Base-by-base conservation (phyloP, 2,113 vertebrate species). In the Leptosomus discolor region DNA sequence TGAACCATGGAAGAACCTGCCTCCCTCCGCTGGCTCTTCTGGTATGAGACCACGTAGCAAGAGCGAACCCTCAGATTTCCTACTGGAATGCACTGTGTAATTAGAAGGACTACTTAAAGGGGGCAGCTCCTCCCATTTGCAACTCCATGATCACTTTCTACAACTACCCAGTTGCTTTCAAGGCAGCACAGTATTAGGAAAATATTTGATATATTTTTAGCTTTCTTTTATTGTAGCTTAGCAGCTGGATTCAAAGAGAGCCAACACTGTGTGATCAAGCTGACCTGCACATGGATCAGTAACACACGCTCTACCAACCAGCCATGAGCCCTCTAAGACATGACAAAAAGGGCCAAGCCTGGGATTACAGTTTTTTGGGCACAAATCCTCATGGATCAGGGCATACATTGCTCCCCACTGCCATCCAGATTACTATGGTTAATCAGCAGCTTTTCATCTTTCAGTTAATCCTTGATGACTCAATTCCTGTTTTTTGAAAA, bases 191-290 rank as follows among this genome's bases (percentile, higher is more conserved):
- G 77, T 54, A 87, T 76, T 87, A 91, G 96, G 96, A 96, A 96
- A 97, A 85, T 95, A 97, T 95, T 15, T 92, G 61, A 76, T 90
- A 26, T 94, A 96, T 97, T 95, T 97, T 96, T 96, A 97, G 94
- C 91, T 96, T 95, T 93, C 92, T 73, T 82, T 93, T 95, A 95
- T 90, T 94, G 87, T 79, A 94, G 84, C 45, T 91, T 88, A 96
- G 92, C 73, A 96, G 96, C 50, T 96, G 89, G 89, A 97, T 89
- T 79, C 69, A 82, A 75, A 92, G 88, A 74, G 15, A 84, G 86
- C 39, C 91, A 92, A 60, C 30, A 41, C 30, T 27, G 12, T 73
- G 29, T 1, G 15, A 92, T 58, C 14, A 5, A 54, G 61, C 53
- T 89, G 95, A 91, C 50, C 94, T 54, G 46, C 0, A 3, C 14